These are phyloP conservation scores for Scaptomyza parva DNA, from an alignment of 2,888 invertebrate species.

Conservation along the genomic window DNA sequence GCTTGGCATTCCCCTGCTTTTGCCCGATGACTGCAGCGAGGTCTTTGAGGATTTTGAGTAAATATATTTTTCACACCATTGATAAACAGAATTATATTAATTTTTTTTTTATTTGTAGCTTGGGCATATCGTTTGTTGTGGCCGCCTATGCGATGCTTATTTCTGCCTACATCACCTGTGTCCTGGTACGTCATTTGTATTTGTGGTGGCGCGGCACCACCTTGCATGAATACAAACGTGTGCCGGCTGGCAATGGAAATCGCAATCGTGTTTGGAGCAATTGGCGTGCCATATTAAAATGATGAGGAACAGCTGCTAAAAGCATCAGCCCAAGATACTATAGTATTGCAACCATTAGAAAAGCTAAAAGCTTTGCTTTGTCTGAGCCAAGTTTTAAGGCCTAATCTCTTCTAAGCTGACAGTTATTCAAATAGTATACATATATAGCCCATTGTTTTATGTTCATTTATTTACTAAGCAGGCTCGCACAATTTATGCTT, in stretches of 20 bases:
- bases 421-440: constrained; percentile 8
- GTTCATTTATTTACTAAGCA: constrained; percentile 1
- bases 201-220: constrained; percentile 86
- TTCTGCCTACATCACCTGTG: constrained; percentile 85
- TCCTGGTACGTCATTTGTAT: constrained; percentile 85
- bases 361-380: constrained; percentile 16
- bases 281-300: constrained; percentile 77
- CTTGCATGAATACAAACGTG: constrained; percentile 85
- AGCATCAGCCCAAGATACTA: constrained; percentile 16
- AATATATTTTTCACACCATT: constrained; percentile 73
- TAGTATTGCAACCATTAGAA: constrained; percentile 15
- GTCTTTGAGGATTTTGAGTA: constrained; percentile 92
- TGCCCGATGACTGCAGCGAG: constrained; percentile 94
- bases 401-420: background rate
- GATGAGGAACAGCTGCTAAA: constrained; percentile 10
- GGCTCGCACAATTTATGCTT: constrained; percentile 23
- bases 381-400: constrained; percentile 22
- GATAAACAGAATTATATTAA: too few relatives aligned
- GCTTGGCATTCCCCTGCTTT: constrained; percentile 86
- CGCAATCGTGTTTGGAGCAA: constrained; percentile 78
- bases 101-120: constrained; percentile 84
- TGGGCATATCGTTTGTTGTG: constrained; percentile 87
- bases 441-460: constrained; percentile 12
- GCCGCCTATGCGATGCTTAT: constrained; percentile 86
- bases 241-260: constrained; percentile 44